These are phyloP conservation scores for Acanthurus tractus DNA, from an alignment of 2,797 vertebrate genomes.

Conservation along the genomic window DNA sequence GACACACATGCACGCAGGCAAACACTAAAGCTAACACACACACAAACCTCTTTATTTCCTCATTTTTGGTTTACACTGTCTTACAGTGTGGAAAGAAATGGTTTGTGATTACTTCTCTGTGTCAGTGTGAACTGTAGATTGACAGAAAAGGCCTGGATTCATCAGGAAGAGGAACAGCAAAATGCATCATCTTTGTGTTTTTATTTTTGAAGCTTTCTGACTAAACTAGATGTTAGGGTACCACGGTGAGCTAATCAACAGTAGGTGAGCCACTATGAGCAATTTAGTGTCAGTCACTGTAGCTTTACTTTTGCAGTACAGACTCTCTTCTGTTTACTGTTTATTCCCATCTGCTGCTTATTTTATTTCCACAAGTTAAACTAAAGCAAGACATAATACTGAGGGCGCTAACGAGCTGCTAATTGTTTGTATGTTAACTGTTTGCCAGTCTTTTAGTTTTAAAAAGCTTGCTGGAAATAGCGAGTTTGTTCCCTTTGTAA, in stretches of 20 bases:
- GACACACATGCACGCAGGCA: slow-evolving; percentile 32
- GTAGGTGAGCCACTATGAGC: background rate
- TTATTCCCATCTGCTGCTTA: background rate
- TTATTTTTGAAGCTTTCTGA: background rate
- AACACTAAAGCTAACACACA: slow-evolving; percentile 17
- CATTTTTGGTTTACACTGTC: background rate
- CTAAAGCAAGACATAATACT: background rate
- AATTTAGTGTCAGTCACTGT: background rate
- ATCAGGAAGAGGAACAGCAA: background rate
- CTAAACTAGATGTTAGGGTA: no score
- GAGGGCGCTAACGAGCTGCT: background rate
- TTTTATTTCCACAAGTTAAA: background rate
- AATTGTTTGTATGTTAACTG: background rate
- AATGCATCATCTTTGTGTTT: background rate
- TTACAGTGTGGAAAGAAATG: no score
- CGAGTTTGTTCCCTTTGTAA: background rate
- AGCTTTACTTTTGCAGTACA: background rate
- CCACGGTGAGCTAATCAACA: no score
- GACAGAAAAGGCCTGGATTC: background rate
- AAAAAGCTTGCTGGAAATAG: background rate
- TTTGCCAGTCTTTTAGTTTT: background rate
- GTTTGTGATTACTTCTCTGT: no score
- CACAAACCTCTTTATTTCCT: background rate
- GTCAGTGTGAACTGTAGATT: no score
- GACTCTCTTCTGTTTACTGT: background rate